Evolutionary conservation across 2,888 invertebrate species (phyloP).

Genomic region (Trissoscelio sp.): DNA sequence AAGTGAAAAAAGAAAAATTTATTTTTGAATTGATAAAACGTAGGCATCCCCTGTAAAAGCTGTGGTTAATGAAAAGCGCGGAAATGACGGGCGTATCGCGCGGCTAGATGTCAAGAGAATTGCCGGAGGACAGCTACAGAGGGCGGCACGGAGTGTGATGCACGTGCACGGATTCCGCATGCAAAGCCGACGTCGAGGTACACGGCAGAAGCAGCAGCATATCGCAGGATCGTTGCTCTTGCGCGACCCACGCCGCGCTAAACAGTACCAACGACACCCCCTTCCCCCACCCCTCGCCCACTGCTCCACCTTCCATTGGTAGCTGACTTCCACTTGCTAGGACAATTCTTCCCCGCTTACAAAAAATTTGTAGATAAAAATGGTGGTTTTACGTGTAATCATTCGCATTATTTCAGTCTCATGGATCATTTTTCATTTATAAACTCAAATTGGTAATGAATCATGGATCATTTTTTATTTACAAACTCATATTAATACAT

Average conservation of each 20-base stretch:
- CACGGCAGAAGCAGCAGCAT: conserved; percentile 27
- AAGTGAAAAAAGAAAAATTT: no score
- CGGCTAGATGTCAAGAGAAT: conserved; percentile 20
- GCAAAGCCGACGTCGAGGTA: conserved; percentile 32
- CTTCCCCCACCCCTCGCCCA: conserved; percentile 12
- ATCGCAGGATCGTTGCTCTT: conserved; percentile 65
- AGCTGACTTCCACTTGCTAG: no score
- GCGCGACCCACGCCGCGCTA: conserved; percentile 51
- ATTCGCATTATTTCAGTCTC: no score
- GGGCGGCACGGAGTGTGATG: conserved; percentile 40
- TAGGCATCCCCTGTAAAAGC: no score
- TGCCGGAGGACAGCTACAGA: conserved; percentile 35
- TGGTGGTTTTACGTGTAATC: no score
- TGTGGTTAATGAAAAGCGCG: conserved; percentile 35
- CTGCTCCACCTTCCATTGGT: background rate
- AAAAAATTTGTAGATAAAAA: no score
- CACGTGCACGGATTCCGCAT: conserved; percentile 53
- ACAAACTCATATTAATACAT: no score
- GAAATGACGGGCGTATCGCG: conserved; percentile 42
- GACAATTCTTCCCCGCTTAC: no score
- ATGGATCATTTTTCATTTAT: no score
- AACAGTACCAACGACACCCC: conserved; percentile 22
- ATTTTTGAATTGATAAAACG: no score
- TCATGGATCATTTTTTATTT: no score
- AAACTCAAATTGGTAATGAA: no score